Evolutionary conservation across 1,140 invertebrate species (phyloP).

Genomic region (Araneus ventricosus): DNA sequence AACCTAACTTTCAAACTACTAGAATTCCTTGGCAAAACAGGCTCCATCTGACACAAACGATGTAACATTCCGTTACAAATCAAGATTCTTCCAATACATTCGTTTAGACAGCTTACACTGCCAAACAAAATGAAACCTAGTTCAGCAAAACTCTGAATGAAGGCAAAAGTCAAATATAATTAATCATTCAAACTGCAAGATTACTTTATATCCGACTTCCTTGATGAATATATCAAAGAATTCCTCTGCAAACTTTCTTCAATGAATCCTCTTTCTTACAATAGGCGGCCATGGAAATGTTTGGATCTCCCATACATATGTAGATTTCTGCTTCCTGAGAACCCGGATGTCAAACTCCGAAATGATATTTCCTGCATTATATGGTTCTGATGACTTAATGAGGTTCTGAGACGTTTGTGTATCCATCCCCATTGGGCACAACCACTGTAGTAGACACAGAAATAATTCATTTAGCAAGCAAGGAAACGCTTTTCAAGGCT

Average conservation of each 20-base stretch:
- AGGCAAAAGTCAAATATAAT: background rate
- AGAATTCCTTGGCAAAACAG: too few relatives aligned
- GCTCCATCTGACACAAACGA: too few relatives aligned
- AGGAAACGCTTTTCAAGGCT: background rate
- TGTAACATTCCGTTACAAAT: too few relatives aligned
- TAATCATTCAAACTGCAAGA: background rate
- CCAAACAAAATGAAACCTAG: too few relatives aligned
- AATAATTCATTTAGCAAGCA: background rate
- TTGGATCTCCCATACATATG: background rate
- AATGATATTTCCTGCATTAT: conserved; percentile 41
- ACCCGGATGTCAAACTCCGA: background rate
- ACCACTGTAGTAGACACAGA: background rate
- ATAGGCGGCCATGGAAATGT: background rate
- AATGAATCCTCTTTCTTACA: background rate
- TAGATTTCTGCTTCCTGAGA: conserved; percentile 12
- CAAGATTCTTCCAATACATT: too few relatives aligned
- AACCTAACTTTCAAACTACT: too few relatives aligned
- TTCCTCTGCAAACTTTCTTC: background rate
- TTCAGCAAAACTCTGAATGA: background rate
- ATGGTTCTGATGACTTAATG: conserved; percentile 18
- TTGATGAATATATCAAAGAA: background rate
- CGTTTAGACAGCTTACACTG: too few relatives aligned
- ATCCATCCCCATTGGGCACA: background rate
- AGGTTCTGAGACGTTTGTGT: background rate
- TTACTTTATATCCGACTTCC: background rate